phyloP scores from a whole-genome alignment of 2,888 invertebrate genomes.

The Antitype chi region DNA sequence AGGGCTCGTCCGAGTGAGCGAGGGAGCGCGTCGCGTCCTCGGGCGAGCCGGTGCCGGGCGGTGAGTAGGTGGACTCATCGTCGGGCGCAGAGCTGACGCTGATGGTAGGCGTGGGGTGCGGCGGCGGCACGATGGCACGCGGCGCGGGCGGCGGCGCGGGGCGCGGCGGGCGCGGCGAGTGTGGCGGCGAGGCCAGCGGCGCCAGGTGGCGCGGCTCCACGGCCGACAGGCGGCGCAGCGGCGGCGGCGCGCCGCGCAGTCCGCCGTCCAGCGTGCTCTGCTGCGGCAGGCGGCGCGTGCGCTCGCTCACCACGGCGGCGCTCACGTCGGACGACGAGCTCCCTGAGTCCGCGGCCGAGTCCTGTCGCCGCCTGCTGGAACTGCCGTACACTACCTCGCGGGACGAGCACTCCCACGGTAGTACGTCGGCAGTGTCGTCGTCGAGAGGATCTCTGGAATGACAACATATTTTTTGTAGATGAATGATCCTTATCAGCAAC shows the following conservation, averaged over 20 bases:
- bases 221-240: constrained; percentile 85
- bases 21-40: constrained; percentile 80
- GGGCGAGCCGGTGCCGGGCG: constrained; percentile 77
- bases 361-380: constrained; percentile 89
- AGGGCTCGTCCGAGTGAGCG: constrained; percentile 85
- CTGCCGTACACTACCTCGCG: constrained; percentile 79
- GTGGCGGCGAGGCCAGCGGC: constrained; percentile 86
- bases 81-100: constrained; percentile 94
- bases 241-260: constrained; percentile 88
- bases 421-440: constrained; percentile 82
- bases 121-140: constrained; percentile 76
- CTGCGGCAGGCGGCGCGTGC: constrained; percentile 92
- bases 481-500: background rate
- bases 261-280: constrained; percentile 93
- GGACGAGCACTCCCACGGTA: constrained; percentile 82
- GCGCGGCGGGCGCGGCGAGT: constrained; percentile 83
- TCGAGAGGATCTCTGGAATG: constrained; percentile 82
- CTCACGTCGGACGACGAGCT: constrained; percentile 95
- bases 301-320: constrained; percentile 89
- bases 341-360: constrained; percentile 93
- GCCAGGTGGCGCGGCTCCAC: constrained; percentile 91
- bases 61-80: constrained; percentile 85
- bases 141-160: constrained; percentile 76
- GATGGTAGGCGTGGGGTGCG: constrained; percentile 88
- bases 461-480: background rate